Evolutionary conservation across 2,888 invertebrate genomes (phyloP).

Genomic region (Agrypnus murinus): DNA sequence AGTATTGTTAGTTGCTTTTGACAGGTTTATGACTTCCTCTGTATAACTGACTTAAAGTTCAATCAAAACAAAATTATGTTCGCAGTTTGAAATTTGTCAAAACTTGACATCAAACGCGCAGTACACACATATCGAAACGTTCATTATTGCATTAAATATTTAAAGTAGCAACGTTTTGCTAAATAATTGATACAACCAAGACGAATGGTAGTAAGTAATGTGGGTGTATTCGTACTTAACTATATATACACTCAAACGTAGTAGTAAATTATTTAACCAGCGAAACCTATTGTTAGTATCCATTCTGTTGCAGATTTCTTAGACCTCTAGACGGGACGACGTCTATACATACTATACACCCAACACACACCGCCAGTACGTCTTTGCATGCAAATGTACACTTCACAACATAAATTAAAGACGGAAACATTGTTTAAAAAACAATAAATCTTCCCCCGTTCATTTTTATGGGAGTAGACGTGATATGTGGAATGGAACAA

Average conservation of each 20-base stretch:
- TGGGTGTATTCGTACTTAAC: constrained; percentile 6
- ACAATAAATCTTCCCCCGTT: no score
- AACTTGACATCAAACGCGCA: no score
- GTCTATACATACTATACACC: no score
- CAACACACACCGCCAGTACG: constrained; percentile 7
- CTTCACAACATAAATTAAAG: constrained; percentile 10
- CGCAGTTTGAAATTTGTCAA: no score
- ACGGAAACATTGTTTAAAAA: neutral
- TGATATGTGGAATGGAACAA: no score
- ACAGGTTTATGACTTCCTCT: no score
- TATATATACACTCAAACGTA: constrained; percentile 10
- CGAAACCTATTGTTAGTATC: constrained; percentile 28
- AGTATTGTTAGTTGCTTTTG: no score
- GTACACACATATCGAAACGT: no score
- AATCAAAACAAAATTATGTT: no score
- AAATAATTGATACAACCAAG: constrained; percentile 29
- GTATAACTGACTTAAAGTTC: no score
- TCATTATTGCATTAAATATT: constrained; percentile 24
- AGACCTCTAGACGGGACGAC: constrained; percentile 24
- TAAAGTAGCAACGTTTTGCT: neutral
- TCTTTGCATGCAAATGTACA: constrained; percentile 28
- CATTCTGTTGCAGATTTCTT: constrained; percentile 32
- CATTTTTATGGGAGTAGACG: no score
- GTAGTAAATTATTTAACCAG: constrained; percentile 24
- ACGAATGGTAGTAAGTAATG: constrained; percentile 22